Conservation (phyloP, 2,797 vertebrate genomes). For the Sparidentex hasta region DNA sequence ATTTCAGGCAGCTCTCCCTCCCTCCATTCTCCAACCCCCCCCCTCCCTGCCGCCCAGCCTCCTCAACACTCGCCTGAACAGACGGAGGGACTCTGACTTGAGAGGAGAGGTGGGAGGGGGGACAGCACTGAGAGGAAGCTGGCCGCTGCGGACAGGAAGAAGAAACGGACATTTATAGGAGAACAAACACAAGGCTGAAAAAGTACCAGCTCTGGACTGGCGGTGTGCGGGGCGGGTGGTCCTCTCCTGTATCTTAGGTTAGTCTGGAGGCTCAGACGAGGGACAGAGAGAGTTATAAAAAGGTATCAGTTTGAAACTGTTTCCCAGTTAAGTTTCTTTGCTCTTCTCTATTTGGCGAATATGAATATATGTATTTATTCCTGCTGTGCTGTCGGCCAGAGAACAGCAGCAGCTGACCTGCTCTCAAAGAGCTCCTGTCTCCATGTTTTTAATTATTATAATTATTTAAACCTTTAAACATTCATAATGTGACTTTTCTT, state of each 20-base stretch:
- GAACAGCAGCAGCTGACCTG: slow-evolving; percentile 82
- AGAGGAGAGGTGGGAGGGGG: slow-evolving; percentile 20
- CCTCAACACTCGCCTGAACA: slow-evolving; percentile 48
- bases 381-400: slow-evolving; percentile 81
- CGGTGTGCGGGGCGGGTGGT: slow-evolving; percentile 7
- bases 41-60: slow-evolving; percentile 63
- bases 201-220: slow-evolving; percentile 61
- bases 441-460: slow-evolving; percentile 79
- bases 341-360: slow-evolving; percentile 72
- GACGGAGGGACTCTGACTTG: slow-evolving; percentile 61
- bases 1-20: slow-evolving; percentile 92
- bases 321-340: slow-evolving; percentile 62
- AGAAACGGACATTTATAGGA: slow-evolving; percentile 67
- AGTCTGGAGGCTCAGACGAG: slow-evolving; percentile 51
- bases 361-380: slow-evolving; percentile 85
- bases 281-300: slow-evolving; percentile 53
- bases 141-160: slow-evolving; percentile 70
- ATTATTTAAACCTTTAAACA: slow-evolving; percentile 87
- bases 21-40: slow-evolving; percentile 53
- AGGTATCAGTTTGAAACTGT: slow-evolving; percentile 78
- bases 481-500: slow-evolving; percentile 80
- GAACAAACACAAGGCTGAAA: slow-evolving; percentile 64
- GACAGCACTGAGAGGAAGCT: slow-evolving; percentile 54
- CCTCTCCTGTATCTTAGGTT: slow-evolving; percentile 52
- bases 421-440: slow-evolving; percentile 87